Evolutionary conservation across 2,113 vertebrate genomes (phyloP).

Genomic region (Semnornis frantzii): DNA sequence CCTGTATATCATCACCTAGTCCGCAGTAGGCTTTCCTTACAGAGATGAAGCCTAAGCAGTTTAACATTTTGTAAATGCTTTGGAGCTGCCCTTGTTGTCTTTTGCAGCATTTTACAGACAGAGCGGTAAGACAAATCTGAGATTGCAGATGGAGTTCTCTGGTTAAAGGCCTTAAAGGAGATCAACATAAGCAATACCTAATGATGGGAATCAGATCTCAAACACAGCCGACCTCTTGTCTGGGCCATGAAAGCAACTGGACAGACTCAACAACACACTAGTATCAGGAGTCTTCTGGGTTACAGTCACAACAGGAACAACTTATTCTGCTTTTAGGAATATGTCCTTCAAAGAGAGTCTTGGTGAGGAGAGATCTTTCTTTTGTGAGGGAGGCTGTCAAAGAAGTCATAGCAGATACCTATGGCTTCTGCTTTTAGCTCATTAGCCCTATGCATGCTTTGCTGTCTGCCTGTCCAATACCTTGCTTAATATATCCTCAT

Average conservation of each 20-base stretch:
- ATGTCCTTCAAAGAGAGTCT: not conserved
- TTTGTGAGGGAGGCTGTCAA: not conserved
- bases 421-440: not conserved
- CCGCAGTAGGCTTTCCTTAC: not conserved
- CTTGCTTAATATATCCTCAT: not conserved
- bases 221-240: not conserved
- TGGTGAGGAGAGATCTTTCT: not conserved
- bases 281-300: not conserved
- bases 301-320: not conserved
- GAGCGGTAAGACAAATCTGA: not conserved
- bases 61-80: slow-evolving; percentile 31
- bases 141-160: not conserved
- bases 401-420: not conserved
- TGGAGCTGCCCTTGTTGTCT: not conserved
- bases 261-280: not conserved
- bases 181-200: not conserved
- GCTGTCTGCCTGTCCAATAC: not conserved
- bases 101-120: not conserved
- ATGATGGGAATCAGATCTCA: not conserved
- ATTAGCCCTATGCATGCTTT: not conserved
- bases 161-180: slow-evolving; percentile 1
- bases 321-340: not conserved
- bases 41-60: slow-evolving; percentile 10
- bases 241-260: not conserved
- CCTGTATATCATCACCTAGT: not conserved